phyloP scores from a whole-genome alignment of 1,140 invertebrate species.

The Ceratina japonica region DNA sequence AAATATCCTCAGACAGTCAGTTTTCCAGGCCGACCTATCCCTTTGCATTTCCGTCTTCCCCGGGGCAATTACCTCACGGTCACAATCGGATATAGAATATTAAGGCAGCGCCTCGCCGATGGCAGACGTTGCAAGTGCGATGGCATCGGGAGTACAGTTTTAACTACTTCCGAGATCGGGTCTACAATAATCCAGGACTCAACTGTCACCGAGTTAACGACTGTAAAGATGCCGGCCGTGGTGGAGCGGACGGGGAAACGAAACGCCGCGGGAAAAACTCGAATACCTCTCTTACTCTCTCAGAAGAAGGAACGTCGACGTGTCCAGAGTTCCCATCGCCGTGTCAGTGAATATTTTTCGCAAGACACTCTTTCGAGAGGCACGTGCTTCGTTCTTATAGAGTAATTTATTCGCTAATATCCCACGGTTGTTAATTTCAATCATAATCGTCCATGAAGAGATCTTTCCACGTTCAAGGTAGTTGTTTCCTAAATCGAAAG shows the following conservation, averaged over 20 bases:
- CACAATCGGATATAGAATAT: slow-evolving; percentile 64
- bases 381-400: not conserved
- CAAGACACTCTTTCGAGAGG: not conserved
- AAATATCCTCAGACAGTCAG: not conserved
- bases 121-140: slow-evolving; percentile 40
- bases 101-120: slow-evolving; percentile 47
- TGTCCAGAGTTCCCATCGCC: not conserved
- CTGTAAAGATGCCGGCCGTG: slow-evolving; percentile 22
- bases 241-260: slow-evolving; percentile 7
- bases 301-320: slow-evolving; percentile 14
- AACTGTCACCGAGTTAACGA: slow-evolving; percentile 47
- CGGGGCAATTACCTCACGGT: slow-evolving; percentile 61
- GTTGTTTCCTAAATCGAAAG: too few species aligned
- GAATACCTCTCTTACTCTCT: not conserved
- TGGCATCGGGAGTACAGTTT: slow-evolving; percentile 56
- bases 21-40: not conserved
- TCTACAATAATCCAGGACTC: slow-evolving; percentile 58
- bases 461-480: too few species aligned
- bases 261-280: slow-evolving; percentile 40
- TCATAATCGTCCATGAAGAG: too few species aligned
- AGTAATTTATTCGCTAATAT: too few species aligned
- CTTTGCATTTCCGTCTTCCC: not conserved
- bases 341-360: not conserved
- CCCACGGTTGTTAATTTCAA: too few species aligned
- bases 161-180: slow-evolving; percentile 66